Evolutionary conservation across 2,888 invertebrate species (phyloP).

Genomic region (Rhopalosiphum nymphaeae): DNA sequence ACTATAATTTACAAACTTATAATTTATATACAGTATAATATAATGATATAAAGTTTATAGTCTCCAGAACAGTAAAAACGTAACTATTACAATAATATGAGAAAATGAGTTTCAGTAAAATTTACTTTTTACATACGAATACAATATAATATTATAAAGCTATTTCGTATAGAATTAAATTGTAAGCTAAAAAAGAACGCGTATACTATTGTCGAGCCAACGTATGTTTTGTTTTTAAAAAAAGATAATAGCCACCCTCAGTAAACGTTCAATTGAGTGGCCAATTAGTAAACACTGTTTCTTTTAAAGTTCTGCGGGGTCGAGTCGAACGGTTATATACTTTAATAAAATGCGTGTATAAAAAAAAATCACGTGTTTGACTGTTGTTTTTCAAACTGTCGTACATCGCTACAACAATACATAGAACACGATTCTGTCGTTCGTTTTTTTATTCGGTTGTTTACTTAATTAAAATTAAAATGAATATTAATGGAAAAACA

Average conservation of each 20-base stretch:
- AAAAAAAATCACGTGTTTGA: background rate
- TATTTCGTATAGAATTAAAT: background rate
- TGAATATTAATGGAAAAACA: constrained; percentile 36
- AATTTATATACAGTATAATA: background rate
- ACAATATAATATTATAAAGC: background rate
- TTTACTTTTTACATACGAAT: background rate
- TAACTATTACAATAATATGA: background rate
- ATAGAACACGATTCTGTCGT: background rate
- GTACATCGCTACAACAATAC: background rate
- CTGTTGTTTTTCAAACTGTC: background rate
- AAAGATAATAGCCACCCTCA: background rate
- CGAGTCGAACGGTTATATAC: background rate
- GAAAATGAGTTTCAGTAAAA: background rate
- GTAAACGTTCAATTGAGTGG: background rate
- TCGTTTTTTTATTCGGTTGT: constrained; percentile 14
- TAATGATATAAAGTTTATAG: background rate
- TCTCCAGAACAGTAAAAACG: background rate
- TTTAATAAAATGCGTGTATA: background rate
- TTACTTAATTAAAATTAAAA: constrained; percentile 41
- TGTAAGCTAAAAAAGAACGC: background rate
- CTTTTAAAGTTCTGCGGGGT: background rate
- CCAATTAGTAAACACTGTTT: constrained; percentile 20
- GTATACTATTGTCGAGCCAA: background rate
- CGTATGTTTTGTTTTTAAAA: background rate
- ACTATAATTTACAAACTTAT: background rate